A percentile compares a stretch with the other conserved stretches of the same genome.
These are phyloP conservation scores for Cynoglossus semilaevis DNA, from an alignment of 2,113 vertebrate species.

Conservation along the genomic window DNA sequence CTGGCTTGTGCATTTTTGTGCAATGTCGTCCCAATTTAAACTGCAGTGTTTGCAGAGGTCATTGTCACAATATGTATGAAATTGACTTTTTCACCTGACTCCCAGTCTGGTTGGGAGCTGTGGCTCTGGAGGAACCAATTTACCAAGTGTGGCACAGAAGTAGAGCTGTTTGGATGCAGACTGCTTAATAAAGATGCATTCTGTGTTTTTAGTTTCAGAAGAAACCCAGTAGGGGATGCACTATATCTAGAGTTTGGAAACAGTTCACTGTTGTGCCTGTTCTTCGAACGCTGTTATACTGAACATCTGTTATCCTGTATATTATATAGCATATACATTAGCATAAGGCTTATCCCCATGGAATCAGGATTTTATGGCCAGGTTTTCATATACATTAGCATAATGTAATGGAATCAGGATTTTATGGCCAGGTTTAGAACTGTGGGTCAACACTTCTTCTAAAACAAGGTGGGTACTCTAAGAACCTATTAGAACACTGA, in stretches of 20 bases:
- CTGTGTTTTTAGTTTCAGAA: constrained; percentile 9
- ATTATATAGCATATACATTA: not conserved
- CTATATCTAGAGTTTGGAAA: not conserved
- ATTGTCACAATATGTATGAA: not conserved
- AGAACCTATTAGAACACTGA: no score
- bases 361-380: no score
- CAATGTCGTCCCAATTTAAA: not conserved
- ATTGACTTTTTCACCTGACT: not conserved
- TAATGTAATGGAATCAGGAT: not conserved
- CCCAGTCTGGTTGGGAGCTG: not conserved
- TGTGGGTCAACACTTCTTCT: not conserved
- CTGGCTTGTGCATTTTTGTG: not conserved
- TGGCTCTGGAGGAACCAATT: constrained; percentile 6
- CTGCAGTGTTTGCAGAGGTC: not conserved
- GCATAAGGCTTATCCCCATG: not conserved
- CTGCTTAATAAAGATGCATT: not conserved
- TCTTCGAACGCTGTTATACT: not conserved
- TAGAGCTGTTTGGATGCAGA: not conserved
- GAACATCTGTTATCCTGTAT: not conserved
- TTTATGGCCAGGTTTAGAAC: not conserved
- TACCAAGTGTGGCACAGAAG: not conserved
- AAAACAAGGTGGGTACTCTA: no score
- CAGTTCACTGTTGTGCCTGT: not conserved
- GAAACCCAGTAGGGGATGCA: not conserved
- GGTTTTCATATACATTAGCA: not conserved